These are phyloP conservation scores for Gymnothorax javanicus DNA, from an alignment of 2,797 vertebrate genomes.

Conservation along the genomic window DNA sequence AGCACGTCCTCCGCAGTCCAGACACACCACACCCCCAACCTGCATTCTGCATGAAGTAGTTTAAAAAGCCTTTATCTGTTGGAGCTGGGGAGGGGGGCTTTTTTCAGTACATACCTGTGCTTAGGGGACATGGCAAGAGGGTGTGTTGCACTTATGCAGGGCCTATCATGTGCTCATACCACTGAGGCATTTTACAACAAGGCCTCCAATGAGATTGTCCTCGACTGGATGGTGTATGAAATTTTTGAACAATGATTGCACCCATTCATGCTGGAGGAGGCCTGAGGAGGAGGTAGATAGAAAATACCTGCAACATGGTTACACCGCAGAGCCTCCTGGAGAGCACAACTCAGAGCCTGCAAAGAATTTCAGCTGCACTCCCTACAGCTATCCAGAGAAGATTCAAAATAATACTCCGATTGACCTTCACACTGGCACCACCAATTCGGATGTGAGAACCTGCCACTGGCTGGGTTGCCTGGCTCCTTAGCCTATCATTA, in stretches of 20 bases:
- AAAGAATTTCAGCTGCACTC: background rate
- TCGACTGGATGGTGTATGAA: conserved; percentile 27
- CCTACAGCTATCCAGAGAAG: background rate
- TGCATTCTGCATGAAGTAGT: background rate
- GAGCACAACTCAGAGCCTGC: background rate
- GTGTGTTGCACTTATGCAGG: background rate
- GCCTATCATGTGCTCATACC: background rate
- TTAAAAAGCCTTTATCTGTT: background rate
- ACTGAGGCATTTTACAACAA: background rate
- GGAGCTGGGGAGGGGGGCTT: background rate
- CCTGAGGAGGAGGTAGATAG: background rate
- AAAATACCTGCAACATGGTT: background rate
- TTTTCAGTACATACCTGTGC: background rate
- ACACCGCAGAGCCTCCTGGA: background rate
- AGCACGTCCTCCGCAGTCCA: background rate
- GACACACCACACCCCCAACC: background rate
- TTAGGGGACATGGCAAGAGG: no score
- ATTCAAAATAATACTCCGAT: background rate
- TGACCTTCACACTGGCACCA: background rate
- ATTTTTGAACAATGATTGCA: conserved; percentile 24
- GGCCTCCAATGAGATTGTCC: background rate
- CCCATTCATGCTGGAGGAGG: conserved; percentile 17
- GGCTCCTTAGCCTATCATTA: background rate
- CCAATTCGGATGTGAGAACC: background rate
- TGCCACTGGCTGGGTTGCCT: background rate